Base-by-base conservation (phyloP, 1,140 invertebrate genomes). In the Xylocopa sonorina region DNA sequence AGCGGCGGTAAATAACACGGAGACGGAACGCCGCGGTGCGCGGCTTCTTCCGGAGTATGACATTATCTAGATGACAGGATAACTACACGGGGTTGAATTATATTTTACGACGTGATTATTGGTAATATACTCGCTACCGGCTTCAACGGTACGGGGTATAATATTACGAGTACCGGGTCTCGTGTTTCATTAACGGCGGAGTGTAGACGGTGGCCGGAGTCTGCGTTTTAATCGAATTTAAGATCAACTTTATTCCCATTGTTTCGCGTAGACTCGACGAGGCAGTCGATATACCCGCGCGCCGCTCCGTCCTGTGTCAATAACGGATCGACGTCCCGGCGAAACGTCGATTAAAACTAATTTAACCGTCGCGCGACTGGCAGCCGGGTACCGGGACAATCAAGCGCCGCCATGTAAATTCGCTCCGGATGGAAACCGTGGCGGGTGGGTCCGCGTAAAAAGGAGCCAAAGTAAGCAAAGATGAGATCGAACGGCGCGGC, bases 381-480 rank as follows among this genome's bases (percentile, higher is more conserved):
- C n/a, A n/a, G 27, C 14, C 32, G n/a, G n/a, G n/a, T n/a, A 7
- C 29, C 55, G 6, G 57, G 69, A 72, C 69, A 60, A 72, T 69
- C 34, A 69, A 55, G 27, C 69, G 55, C 24, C 6, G 21, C 55
- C 69, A 46, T 72, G 69, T 60, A 60, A 72, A 72, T 60, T 60
- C 18, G 55, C 41, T n/a, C 27, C 14, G 43, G 53, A 57, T 29
- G 41, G 38, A 41, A 38, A 21, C 50, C 34, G 34, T 14, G 55
- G 3, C 60, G 60, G 48, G 32, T 41, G 21, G 68, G 32, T 10
- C 7, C 29, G 50, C 18, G 66, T 41, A 68, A 53, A 68, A 53
- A 24, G 66, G 51, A 68, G 14, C 32, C 50, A 75, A 67, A 46
- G 73, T 55, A 66, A 75, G 73, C 73, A 75, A 67, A 64, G 55